Percentiles rank a stretch among this genome's conserved stretches.
Evolutionary conservation across 2,797 vertebrate species (phyloP).

Genomic region (Clarias laeviceps): DNA sequence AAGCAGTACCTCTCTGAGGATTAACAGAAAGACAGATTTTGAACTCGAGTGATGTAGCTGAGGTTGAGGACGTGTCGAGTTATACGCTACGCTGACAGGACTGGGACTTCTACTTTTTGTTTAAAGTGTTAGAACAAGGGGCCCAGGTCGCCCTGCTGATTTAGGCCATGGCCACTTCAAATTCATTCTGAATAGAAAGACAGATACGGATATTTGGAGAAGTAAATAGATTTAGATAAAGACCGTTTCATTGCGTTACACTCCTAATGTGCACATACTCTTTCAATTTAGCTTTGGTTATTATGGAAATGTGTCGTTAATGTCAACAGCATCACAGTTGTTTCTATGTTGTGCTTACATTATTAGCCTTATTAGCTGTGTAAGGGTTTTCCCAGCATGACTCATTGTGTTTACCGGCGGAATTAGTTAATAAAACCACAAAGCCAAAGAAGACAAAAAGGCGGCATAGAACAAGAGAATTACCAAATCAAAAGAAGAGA

Average conservation of each 20-base stretch:
- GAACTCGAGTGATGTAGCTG: background rate
- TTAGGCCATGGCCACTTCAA: background rate
- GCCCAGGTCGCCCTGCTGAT: background rate
- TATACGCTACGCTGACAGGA: background rate
- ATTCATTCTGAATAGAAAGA: background rate
- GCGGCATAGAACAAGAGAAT: slow-evolving; percentile 25
- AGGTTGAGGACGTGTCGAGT: background rate
- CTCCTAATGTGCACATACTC: background rate
- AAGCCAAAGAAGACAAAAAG: slow-evolving; percentile 20
- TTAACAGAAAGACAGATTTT: background rate
- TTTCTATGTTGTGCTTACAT: background rate
- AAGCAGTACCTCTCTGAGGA: background rate
- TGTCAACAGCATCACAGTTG: background rate
- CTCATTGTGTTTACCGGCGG: background rate
- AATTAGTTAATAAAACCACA: slow-evolving; percentile 15
- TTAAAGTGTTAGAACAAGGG: too few relatives aligned
- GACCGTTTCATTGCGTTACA: background rate
- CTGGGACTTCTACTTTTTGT: background rate
- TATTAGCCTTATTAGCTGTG: slow-evolving; percentile 4
- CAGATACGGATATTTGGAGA: background rate
- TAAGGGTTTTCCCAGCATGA: slow-evolving; percentile 4
- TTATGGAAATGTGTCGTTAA: background rate
- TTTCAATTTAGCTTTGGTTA: background rate
- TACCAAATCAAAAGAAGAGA: slow-evolving; percentile 30
- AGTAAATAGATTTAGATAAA: background rate